These are phyloP conservation scores for Vireo altiloquus DNA, from an alignment of 2,113 vertebrate genomes.

Conservation along the genomic window DNA sequence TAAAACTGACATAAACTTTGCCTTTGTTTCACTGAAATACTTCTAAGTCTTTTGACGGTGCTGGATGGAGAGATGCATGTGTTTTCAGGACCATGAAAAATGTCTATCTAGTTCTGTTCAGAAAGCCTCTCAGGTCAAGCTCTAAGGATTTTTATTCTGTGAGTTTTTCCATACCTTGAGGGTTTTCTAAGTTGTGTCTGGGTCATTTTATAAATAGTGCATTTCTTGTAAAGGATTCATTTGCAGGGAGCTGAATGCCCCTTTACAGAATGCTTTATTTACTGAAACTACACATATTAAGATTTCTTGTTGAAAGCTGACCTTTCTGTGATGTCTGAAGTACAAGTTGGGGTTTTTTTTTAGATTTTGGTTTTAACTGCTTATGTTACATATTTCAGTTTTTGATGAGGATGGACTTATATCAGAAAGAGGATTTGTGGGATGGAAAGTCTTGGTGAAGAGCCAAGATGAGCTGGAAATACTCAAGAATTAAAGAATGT, in stretches of 20 bases:
- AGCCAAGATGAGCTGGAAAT: background rate
- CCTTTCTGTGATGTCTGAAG: background rate
- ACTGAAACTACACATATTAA: rapidly evolving
- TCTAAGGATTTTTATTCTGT: background rate
- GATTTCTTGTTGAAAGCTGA: background rate
- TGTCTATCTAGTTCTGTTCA: background rate
- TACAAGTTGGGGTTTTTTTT: too few species aligned
- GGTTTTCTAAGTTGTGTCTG: background rate
- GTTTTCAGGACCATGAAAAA: background rate
- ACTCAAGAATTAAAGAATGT: background rate
- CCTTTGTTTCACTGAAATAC: background rate
- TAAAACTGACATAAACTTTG: background rate
- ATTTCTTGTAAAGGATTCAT: background rate
- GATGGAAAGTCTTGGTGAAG: background rate
- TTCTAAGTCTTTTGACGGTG: background rate
- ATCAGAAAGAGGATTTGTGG: background rate
- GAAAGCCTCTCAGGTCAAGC: background rate
- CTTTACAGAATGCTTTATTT: background rate
- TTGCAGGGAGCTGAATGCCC: background rate
- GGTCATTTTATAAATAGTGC: background rate
- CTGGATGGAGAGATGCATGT: background rate
- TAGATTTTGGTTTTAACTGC: background rate
- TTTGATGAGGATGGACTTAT: background rate
- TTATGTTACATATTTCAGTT: background rate
- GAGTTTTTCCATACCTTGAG: background rate